Percentiles rank a stretch among this genome's conserved stretches.
These are phyloP conservation scores for Acanthosepion lycidas DNA, from an alignment of 2,888 invertebrate species.

Conservation along the genomic window DNA sequence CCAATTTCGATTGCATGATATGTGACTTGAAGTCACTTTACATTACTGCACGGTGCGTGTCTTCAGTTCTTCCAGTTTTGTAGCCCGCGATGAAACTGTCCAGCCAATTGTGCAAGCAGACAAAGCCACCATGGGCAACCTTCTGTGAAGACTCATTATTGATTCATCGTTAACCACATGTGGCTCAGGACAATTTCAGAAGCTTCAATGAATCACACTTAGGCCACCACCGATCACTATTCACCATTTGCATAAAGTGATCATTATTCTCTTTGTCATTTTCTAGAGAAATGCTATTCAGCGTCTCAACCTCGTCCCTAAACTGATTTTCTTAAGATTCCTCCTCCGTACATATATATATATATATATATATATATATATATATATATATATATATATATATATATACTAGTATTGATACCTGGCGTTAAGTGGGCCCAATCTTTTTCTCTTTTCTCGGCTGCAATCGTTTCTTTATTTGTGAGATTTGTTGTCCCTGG, in stretches of 20 bases:
- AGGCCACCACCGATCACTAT: background rate
- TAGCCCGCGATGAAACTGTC: background rate
- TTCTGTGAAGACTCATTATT: background rate
- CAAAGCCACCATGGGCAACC: background rate
- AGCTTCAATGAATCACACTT: background rate
- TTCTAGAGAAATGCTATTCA: background rate
- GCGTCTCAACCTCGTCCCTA: background rate
- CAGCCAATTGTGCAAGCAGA: background rate
- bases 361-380: slow-evolving; percentile 6
- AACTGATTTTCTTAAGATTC: background rate
- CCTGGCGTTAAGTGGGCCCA: too few species aligned
- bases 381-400: background rate
- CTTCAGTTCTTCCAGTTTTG: background rate
- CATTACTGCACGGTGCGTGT: background rate
- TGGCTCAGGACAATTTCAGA: background rate
- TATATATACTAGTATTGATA: too few species aligned
- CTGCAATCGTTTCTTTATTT: too few species aligned
- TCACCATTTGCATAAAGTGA: background rate
- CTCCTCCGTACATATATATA: background rate
- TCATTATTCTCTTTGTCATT: background rate
- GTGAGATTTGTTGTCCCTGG: too few species aligned
- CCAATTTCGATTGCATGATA: background rate
- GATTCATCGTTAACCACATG: background rate
- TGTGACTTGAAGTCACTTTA: background rate
- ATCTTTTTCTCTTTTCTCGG: too few species aligned